A percentile compares a stretch with the other conserved stretches of the same genome.
Conservation (phyloP, 2,113 vertebrate species). For the Rhagologus leucostigma region DNA sequence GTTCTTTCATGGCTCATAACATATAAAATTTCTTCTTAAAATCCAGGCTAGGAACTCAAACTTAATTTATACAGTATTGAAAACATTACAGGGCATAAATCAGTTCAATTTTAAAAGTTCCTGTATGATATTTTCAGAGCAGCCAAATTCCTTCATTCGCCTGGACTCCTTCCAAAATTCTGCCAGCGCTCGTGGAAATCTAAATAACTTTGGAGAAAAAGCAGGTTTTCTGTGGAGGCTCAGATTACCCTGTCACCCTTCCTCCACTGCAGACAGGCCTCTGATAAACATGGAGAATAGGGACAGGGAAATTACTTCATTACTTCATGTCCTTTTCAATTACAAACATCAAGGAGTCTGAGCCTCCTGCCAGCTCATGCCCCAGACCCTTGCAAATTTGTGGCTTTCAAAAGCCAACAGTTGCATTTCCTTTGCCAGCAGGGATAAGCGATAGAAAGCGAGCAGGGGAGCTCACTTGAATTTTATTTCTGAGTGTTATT, state of each 20-base stretch:
- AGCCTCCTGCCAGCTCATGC: conserved; percentile 59
- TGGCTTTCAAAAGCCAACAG: conserved; percentile 66
- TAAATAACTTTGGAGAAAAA: conserved; percentile 82
- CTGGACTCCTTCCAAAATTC: conserved; percentile 75
- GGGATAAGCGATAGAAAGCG: conserved; percentile 26
- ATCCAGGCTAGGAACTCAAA: conserved; percentile 66
- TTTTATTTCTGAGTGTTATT: conserved; percentile 30
- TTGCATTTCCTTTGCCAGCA: conserved; percentile 48
- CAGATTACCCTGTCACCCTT: conserved; percentile 77
- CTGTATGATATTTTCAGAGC: conserved; percentile 72
- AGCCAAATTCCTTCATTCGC: conserved; percentile 68
- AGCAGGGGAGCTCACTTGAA: background rate
- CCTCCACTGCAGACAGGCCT: conserved; percentile 69
- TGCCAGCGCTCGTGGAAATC: conserved; percentile 76
- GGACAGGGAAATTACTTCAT: conserved; percentile 83
- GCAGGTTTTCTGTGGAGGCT: conserved; percentile 74
- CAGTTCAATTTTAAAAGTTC: conserved; percentile 75
- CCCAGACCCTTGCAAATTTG: conserved; percentile 52
- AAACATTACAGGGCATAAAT: conserved; percentile 80
- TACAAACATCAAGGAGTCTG: conserved; percentile 66
- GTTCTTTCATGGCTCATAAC: conserved; percentile 65
- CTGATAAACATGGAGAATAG: conserved; percentile 77
- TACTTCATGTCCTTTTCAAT: conserved; percentile 79
- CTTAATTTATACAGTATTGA: conserved; percentile 77
- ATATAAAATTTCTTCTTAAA: conserved; percentile 70